A percentile compares a stretch with the other conserved stretches of the same genome.
Evolutionary conservation across 2,888 invertebrate species (phyloP).

Genomic region (Caenorhabditis japonica): DNA sequence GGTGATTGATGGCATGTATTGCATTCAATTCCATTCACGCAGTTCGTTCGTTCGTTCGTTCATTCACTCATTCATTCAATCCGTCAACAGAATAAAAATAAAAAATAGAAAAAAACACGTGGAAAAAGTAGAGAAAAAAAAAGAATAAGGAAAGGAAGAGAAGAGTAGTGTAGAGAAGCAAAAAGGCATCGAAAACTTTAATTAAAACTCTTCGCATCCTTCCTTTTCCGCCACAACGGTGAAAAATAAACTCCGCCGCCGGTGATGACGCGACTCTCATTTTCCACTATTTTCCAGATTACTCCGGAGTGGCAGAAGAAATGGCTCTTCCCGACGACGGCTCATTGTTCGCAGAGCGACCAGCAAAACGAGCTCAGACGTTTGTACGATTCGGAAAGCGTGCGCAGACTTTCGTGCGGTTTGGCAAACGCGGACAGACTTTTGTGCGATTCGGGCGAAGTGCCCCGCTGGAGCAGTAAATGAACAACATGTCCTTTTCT

Average conservation of each 20-base stretch:
- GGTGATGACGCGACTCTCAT: background rate
- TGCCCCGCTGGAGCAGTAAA: constrained; percentile 38
- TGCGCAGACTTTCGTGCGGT: constrained; percentile 52
- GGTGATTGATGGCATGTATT: no score
- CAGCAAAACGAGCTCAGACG: constrained; percentile 49
- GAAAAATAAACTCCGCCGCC: constrained; percentile 24
- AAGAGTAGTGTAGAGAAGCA: constrained; percentile 27
- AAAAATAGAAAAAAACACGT: background rate
- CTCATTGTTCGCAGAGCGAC: constrained; percentile 39
- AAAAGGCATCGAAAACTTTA: constrained; percentile 34
- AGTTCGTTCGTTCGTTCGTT: no score
- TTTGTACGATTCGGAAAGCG: constrained; percentile 54
- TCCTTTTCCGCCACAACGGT: no score
- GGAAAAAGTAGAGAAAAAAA: background rate
- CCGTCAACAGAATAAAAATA: background rate
- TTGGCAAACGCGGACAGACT: constrained; percentile 53
- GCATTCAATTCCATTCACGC: no score
- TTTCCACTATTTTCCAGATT: constrained; percentile 25
- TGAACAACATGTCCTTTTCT: constrained; percentile 31
- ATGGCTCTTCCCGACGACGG: constrained; percentile 26
- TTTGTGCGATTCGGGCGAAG: constrained; percentile 52
- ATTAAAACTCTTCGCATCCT: constrained; percentile 44
- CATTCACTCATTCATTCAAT: no score
- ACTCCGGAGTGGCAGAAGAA: constrained; percentile 19
- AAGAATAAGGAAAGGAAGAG: constrained; percentile 4